phyloP scores from a whole-genome alignment of 2,888 invertebrate genomes.

The Boloria euphrosyne region DNA sequence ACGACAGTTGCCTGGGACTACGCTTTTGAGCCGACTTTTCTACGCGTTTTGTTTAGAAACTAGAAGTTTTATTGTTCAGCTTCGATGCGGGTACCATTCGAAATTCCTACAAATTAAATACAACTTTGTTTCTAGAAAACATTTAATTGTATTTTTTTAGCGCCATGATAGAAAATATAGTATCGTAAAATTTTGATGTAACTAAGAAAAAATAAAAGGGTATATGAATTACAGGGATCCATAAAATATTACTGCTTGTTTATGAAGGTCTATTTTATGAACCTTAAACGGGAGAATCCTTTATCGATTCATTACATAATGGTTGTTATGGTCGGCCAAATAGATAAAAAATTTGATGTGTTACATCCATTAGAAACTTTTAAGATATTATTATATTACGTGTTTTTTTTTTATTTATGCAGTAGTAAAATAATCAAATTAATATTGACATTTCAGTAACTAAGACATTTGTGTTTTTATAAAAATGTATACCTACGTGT shows the following conservation, averaged over 20 bases:
- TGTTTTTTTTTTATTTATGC: slow-evolving; percentile 8
- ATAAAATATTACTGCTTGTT: slow-evolving; percentile 76
- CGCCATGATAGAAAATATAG: neutral
- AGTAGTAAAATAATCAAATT: neutral
- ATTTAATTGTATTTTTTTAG: neutral
- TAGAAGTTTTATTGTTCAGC: slow-evolving; percentile 67
- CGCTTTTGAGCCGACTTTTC: slow-evolving; percentile 67
- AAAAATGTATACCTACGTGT: neutral
- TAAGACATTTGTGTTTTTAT: neutral
- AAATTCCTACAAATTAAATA: slow-evolving; percentile 55
- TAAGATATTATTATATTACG: slow-evolving; percentile 19
- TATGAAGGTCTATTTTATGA: slow-evolving; percentile 75
- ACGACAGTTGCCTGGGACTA: slow-evolving; percentile 66
- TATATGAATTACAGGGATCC: slow-evolving; percentile 64
- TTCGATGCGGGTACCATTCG: slow-evolving; percentile 68
- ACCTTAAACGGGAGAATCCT: slow-evolving; percentile 62
- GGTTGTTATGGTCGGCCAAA: slow-evolving; percentile 63
- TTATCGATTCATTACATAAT: slow-evolving; percentile 66
- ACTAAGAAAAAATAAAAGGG: slow-evolving; percentile 52
- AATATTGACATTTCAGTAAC: neutral
- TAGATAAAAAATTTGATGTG: slow-evolving; percentile 59
- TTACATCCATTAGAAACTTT: slow-evolving; percentile 45
- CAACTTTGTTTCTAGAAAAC: slow-evolving; percentile 30
- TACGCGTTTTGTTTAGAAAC: slow-evolving; percentile 64
- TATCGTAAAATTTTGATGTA: neutral